Conservation (phyloP, 2,113 vertebrate species). For the Sinocyclocheilus maitianheensis region DNA sequence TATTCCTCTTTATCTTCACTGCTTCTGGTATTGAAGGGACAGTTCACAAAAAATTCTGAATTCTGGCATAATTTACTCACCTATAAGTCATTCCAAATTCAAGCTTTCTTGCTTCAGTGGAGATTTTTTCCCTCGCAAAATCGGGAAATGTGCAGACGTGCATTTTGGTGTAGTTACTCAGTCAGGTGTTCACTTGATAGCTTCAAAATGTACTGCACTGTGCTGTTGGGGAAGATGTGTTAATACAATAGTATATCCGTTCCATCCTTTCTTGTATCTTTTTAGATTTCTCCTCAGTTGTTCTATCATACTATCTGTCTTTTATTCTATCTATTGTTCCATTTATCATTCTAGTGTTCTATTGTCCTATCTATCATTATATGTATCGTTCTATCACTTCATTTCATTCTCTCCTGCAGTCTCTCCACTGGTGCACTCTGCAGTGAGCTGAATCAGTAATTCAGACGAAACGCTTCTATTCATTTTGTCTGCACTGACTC, state of each 20-base stretch:
- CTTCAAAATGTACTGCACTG: not conserved
- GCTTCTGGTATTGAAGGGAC: not conserved
- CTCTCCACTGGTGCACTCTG: constrained; percentile 38
- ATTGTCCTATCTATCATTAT: not conserved
- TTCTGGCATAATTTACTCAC: not conserved
- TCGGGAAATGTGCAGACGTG: not conserved
- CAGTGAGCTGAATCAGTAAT: constrained; percentile 48
- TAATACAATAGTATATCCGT: not conserved
- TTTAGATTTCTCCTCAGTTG: not conserved
- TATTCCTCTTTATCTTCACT: not conserved
- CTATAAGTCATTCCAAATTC: not conserved
- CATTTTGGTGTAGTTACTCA: not conserved
- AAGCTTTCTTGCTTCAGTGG: not conserved
- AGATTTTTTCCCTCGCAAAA: not conserved
- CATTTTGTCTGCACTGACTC: not conserved
- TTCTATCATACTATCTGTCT: too few species aligned
- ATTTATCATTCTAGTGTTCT: not conserved
- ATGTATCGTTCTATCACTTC: not conserved
- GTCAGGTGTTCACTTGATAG: not conserved
- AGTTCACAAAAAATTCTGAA: not conserved
- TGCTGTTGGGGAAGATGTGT: not conserved
- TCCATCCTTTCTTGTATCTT: not conserved
- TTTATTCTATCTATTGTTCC: not conserved
- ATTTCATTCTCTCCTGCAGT: constrained; percentile 30
- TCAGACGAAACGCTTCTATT: constrained; percentile 16